Percentiles rank a stretch among this genome's conserved stretches.
Conservation (phyloP, 2,888 invertebrate genomes). For the Ashinkailepas kermadecensis region DNA sequence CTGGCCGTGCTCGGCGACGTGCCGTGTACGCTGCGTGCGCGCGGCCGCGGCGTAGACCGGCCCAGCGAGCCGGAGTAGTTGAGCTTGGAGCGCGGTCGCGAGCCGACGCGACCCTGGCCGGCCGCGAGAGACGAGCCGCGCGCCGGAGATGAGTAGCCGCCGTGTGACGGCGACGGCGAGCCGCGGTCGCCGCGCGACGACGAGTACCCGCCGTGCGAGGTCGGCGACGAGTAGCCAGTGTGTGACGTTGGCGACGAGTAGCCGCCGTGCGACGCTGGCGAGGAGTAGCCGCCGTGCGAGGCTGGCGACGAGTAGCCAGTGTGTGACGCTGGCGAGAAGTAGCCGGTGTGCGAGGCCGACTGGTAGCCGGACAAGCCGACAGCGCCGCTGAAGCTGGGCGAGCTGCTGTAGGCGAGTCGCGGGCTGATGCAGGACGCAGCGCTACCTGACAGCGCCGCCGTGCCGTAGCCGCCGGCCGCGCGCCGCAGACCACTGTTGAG, state of each 20-base stretch:
- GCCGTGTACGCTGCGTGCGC: constrained; percentile 10
- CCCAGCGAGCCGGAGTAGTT: constrained; percentile 15
- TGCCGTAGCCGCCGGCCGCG: not conserved
- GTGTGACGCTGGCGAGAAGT: not conserved
- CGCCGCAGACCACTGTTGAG: not conserved
- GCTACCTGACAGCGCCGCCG: not conserved
- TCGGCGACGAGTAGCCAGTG: not conserved
- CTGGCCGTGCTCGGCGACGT: not conserved
- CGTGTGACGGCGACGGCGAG: not conserved
- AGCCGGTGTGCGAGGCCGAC: not conserved
- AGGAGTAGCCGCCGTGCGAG: not conserved
- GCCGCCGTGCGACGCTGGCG: not conserved
- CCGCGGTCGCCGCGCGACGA: not conserved
- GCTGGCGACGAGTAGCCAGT: not conserved
- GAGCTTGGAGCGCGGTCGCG: constrained; percentile 14
- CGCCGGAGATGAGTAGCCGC: not conserved
- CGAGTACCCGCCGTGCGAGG: not conserved
- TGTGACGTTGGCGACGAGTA: not conserved
- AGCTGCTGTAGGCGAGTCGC: constrained; percentile 1
- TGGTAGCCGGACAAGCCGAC: not conserved
- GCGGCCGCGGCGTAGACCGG: constrained; percentile 9
- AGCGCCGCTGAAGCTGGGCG: not conserved
- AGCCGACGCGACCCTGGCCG: not conserved
- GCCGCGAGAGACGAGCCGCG: not conserved
- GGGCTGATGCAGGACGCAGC: constrained; percentile 16